Evolutionary conservation across 2,113 vertebrate species (phyloP), one percentile per base, ranked within the genome.

Genomic region (Shinisaurus crocodilurus): DNA sequence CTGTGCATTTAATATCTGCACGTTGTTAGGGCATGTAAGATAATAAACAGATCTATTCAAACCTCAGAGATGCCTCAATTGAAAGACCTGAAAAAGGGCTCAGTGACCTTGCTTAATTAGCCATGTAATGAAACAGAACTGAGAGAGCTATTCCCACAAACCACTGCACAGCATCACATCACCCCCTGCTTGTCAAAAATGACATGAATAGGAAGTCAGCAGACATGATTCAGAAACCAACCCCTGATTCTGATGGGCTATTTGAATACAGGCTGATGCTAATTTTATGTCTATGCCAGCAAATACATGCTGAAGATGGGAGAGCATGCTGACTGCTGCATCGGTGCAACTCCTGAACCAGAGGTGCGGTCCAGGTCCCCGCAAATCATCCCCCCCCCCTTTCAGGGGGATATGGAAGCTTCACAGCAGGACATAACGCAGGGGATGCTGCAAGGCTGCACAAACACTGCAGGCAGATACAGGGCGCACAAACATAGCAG

Each of bases 111-210:
- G 95, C 93, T 96, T 97, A 97, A 97, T 96, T 97, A 97, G 96
- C 96, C 97, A 95, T 96, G 94, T 97, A 98, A 97, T 96, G 96
- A 97, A 96, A 89, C 97, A 95, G 97, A 96, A 94, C 95, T 93
- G 91, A 97, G 97, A 97, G 93, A 95, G 80, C 95, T 92, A 94
- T 96, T 97, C 96, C 96, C 96, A 97, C 94, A 95, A 93, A 97
- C 95, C 92, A 69, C 76, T 86, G 94, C 95, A 86, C 96, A 95
- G 94, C 92, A 89, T 86, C 94, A 92, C 94, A 96, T 95, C 92
- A 93, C 93, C 93, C 94, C 92, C 96, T 12, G 25, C 89, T 76
- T 86, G 84, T 90, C 92, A 90, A 92, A 91, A 95, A 92, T 89
- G 86, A 92, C 94, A 95, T 96, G 96, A 97, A 96, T 96, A 93